Evolutionary conservation across 2,113 vertebrate species (phyloP), one percentile per base, ranked within the genome.

Genomic region (Steatornis caripensis): DNA sequence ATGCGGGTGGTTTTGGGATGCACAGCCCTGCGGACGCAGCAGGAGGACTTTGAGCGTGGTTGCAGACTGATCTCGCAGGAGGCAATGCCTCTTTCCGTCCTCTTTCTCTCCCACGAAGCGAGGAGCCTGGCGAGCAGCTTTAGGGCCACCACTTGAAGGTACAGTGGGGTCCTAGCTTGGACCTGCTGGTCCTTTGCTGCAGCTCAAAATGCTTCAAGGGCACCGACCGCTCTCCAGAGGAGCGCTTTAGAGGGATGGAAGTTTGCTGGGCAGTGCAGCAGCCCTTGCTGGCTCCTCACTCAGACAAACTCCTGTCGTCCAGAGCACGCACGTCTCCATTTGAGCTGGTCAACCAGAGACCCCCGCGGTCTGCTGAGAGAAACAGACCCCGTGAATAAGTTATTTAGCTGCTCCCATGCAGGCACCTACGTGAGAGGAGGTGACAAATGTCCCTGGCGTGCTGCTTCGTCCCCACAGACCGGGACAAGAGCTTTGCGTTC

Each of bases 21-120:
- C 8, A 2, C 1, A 4, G n/a, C 16, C 9, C 18, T 0, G 2
- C 49, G 69, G 61, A 13, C 5, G 30, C 45, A 77, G 46, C 16
- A 6, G 4, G 12, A 61, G 19, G 18, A 2, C 32, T 82, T 13
- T 1, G 15, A 36, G 70, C 1, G 2, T 0, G 3, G 26, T 19
- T 62, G 43, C 21, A 39, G 32, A 11, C 34, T 29, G 37, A 32
- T 29, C 22, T 66, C 12, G 3, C 24, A 12, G 6, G 26, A 65
- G 45, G 37, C 21, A 27, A 37, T 39, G 17, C 11, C 27, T 27
- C 13, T 32, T 27, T 21, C 86, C 21, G 4, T 60, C 36, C 45
- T 46, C 26, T 49, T 55, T 39, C 37, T 37, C 20, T 30, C 19
- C 64, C 51, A 7, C 1, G 8, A 71, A 37, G 14, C 0, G 3